phyloP scores from a whole-genome alignment of 2,888 invertebrate genomes.

The Lasioglossum leucozonium region DNA sequence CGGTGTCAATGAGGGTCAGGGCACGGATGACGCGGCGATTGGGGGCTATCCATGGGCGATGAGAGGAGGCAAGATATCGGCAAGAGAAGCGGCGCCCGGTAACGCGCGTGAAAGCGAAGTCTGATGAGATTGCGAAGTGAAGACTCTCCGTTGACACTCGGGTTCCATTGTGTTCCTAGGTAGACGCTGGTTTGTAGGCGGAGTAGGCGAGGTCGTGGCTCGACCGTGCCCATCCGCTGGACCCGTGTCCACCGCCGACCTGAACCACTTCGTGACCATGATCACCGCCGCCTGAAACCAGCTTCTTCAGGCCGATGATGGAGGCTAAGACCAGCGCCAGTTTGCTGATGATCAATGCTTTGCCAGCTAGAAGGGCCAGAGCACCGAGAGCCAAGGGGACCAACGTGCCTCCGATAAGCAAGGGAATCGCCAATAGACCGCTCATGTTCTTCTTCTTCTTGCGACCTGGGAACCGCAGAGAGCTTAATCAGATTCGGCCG shows the following conservation, averaged over 20 bases:
- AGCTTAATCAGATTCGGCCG: constrained; percentile 10
- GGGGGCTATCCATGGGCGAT: constrained; percentile 32
- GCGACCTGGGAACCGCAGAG: constrained; percentile 82
- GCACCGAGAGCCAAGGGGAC: constrained; percentile 94
- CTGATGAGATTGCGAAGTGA: constrained; percentile 40
- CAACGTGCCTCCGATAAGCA: constrained; percentile 92
- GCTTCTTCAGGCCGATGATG: constrained; percentile 94
- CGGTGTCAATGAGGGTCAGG: background rate
- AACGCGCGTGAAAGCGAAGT: constrained; percentile 58
- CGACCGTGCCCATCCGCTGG: constrained; percentile 91
- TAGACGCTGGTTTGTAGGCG: constrained; percentile 85
- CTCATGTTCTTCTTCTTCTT: constrained; percentile 90
- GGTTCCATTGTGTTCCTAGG: constrained; percentile 53
- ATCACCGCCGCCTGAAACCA: constrained; percentile 88
- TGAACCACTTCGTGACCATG: constrained; percentile 88
- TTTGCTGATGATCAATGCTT: constrained; percentile 94
- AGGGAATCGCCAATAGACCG: constrained; percentile 91
- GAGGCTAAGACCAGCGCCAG: constrained; percentile 92
- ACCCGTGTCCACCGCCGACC: constrained; percentile 87
- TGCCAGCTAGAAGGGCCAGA: constrained; percentile 92
- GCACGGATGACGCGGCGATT: constrained; percentile 10
- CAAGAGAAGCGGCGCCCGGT: constrained; percentile 37
- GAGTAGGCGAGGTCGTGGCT: constrained; percentile 88
- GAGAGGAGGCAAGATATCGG: background rate
- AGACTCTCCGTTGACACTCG: constrained; percentile 5